These are phyloP conservation scores for Andrena fulva DNA, from an alignment of 2,888 invertebrate species.

Conservation along the genomic window DNA sequence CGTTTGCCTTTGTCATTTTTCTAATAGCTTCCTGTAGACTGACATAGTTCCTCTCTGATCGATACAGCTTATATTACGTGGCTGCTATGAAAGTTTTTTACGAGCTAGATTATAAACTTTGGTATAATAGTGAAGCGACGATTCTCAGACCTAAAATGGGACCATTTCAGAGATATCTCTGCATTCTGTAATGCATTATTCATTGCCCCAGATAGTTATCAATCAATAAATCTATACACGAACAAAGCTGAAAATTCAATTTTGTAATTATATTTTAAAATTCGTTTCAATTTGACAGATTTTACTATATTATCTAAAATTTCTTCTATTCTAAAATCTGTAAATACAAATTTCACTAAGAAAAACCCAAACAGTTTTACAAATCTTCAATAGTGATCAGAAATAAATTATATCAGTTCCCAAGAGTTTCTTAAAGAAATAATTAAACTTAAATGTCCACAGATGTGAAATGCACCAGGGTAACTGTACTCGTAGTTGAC, in stretches of 20 bases:
- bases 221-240: background rate
- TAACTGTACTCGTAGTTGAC: no score
- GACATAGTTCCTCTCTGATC: slow-evolving; percentile 4
- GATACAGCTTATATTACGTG: slow-evolving; percentile 6
- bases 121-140: background rate
- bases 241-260: background rate
- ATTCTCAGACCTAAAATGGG: background rate
- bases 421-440: no score
- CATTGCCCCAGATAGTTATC: background rate
- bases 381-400: no score
- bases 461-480: no score
- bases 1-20: background rate
- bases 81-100: slow-evolving; percentile 3
- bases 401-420: no score
- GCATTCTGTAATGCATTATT: no score
- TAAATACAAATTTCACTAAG: background rate
- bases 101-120: background rate
- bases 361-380: background rate
- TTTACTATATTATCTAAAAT: no score
- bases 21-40: background rate
- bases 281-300: no score
- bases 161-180: background rate
- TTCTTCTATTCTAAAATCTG: no score
- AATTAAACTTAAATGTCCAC: no score
- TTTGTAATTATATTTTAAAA: background rate